phyloP scores from a whole-genome alignment of 2,888 invertebrate genomes.

The Plusia festucae region DNA sequence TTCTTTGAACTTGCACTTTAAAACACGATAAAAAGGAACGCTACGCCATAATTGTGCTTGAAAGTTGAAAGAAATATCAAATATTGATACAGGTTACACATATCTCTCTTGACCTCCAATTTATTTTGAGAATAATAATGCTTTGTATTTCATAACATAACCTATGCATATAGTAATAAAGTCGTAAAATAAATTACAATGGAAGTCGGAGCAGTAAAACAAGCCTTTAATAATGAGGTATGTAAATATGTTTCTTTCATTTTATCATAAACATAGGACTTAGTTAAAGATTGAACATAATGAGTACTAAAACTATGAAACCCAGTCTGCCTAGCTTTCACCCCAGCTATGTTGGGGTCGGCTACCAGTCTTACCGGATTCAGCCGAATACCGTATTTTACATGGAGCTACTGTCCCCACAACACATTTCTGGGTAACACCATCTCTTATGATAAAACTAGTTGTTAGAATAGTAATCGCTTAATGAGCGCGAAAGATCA shows the following conservation, averaged over 20 bases:
- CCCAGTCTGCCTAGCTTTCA: no score
- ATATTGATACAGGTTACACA: neutral
- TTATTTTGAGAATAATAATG: neutral
- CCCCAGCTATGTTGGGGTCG: no score
- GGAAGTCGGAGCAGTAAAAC: conserved; percentile 87
- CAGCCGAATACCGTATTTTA: no score
- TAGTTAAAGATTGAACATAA: no score
- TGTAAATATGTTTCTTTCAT: neutral
- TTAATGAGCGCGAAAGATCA: no score
- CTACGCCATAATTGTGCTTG: neutral
- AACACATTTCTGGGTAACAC: no score
- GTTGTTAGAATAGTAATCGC: no score
- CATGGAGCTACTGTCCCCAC: no score
- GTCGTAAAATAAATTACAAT: conserved; percentile 61
- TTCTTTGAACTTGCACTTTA: neutral
- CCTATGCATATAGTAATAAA: conserved; percentile 56
- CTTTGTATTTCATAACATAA: conserved; percentile 29
- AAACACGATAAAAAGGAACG: neutral
- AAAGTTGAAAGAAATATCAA: neutral
- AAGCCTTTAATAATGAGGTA: conserved; percentile 86
- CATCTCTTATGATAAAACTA: no score
- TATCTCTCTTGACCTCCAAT: neutral
- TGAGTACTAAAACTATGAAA: no score
- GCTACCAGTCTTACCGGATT: no score
- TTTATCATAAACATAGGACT: neutral